Percentiles rank a stretch among this genome's conserved stretches.
Evolutionary conservation across 2,113 vertebrate genomes (phyloP).

Genomic region (Rhegmatorhina hoffmannsi): DNA sequence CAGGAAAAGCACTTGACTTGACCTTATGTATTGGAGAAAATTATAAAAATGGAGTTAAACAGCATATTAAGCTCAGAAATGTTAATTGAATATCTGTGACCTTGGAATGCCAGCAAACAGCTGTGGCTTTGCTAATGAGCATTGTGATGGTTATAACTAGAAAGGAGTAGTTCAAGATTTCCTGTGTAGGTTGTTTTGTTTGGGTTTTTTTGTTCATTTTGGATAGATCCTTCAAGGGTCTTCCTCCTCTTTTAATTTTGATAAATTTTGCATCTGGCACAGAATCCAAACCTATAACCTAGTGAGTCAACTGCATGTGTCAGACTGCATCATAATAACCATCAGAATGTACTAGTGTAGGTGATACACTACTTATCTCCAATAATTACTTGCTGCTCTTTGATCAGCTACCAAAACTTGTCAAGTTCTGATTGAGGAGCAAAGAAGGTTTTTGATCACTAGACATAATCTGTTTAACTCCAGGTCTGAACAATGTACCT

Average conservation of each 20-base stretch:
- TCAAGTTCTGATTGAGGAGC: neutral
- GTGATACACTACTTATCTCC: neutral
- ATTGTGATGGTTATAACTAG: constrained; percentile 20
- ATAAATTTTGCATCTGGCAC: constrained; percentile 27
- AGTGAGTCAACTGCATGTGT: neutral
- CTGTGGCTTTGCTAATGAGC: neutral
- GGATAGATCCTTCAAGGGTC: constrained; percentile 34
- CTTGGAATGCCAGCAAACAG: neutral
- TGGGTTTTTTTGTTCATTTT: too few species aligned
- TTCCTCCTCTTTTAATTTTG: neutral
- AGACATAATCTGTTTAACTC: constrained; percentile 21
- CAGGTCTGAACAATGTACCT: constrained; percentile 32
- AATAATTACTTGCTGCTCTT: neutral
- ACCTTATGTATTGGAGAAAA: neutral
- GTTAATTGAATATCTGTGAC: neutral
- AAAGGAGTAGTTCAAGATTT: neutral
- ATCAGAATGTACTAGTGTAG: neutral
- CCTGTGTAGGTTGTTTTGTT: neutral
- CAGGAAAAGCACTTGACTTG: neutral
- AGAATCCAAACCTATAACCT: neutral
- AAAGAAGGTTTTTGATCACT: neutral
- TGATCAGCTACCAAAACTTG: constrained; percentile 11
- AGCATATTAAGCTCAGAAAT: neutral
- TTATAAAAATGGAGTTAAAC: constrained; percentile 33
- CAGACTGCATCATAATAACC: neutral